A percentile compares a stretch with the other conserved stretches of the same genome.
Conservation (phyloP, 2,888 invertebrate genomes). For the Brachyptera risi region DNA sequence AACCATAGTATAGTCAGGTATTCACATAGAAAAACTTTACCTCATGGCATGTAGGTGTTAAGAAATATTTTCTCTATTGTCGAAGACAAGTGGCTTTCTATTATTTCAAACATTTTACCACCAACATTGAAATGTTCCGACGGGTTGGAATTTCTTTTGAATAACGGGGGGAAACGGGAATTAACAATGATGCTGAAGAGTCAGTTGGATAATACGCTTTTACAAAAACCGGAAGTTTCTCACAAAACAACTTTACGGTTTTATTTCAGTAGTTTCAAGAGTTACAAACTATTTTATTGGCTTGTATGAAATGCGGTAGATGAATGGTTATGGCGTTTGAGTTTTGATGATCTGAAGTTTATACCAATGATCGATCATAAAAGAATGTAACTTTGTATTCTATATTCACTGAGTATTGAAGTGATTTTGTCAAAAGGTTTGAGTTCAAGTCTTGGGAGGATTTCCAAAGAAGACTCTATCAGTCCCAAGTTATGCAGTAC, state of each 20-base stretch:
- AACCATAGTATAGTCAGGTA: neutral
- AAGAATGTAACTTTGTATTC: no score
- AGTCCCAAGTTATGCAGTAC: neutral
- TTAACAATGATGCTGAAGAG: neutral
- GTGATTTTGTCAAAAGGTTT: neutral
- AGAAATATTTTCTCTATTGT: neutral
- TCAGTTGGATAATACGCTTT: neutral
- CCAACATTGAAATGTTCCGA: conserved; percentile 4
- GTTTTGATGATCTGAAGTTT: no score
- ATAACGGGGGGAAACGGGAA: neutral
- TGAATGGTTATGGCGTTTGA: no score
- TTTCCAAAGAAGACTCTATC: neutral
- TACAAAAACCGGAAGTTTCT: conserved; percentile 8
- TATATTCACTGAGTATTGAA: no score
- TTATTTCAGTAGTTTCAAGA: neutral
- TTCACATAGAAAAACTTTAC: neutral
- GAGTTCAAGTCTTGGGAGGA: no score
- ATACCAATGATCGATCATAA: no score
- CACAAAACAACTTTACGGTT: neutral
- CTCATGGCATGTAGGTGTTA: conserved; percentile 12
- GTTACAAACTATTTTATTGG: neutral
- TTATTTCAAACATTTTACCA: conserved; percentile 20
- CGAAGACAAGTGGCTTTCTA: conserved; percentile 10
- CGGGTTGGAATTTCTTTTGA: neutral
- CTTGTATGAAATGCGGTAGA: neutral